Base-by-base conservation (phyloP, 2,888 invertebrate species). In the Polylopha cassiicola region DNA sequence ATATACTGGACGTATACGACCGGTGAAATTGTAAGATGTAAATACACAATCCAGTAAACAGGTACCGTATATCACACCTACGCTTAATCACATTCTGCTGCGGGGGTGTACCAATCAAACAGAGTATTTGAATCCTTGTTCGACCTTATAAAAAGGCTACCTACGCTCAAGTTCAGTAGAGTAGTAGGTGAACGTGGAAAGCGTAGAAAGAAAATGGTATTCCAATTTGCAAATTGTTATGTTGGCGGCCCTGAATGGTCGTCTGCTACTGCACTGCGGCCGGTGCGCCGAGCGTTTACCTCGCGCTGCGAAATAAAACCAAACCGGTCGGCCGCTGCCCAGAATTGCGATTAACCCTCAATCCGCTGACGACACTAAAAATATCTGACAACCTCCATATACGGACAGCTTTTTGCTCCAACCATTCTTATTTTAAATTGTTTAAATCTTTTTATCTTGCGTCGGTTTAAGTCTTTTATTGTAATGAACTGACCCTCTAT, bases 301-400 rank as follows among this genome's bases (percentile, higher is more conserved):
- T 65, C 58, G 53, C 54, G 9, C 41, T 36, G 41, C 41, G 70
- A 71, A 71, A 65, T 62, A 64, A 63, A 60, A 55, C 47, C 46
- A 55, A 77, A 79, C 82, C 79, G 77, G 81, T 80, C 61, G 50
- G 58, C 53, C 64, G 58, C 60, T 67, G 71, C 68, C 73, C 79
- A 70, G 76, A 78, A 78, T 78, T 66, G 60, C 70, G 70, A 77
- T 73, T 73, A 74, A 71, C 26, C 47, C 39, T 49, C 47, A 47
- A 48, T 43, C 48, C 8, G 22, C 2, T 6, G 7, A 14, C 15
- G 16, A 15, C 18, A 4, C 26, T 8, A 15, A 9, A 16, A 5
- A 22, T 17, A 17, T 17, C 4, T 64, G n/a, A 36, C 30, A 33
- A 27, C 23, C n/a, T 28, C 28, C 39, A 16, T 20, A 32, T 21